A percentile compares a stretch with the other conserved stretches of the same genome.
These are phyloP conservation scores for Gadopsis marmoratus DNA, from an alignment of 2,797 vertebrate species.

Conservation along the genomic window DNA sequence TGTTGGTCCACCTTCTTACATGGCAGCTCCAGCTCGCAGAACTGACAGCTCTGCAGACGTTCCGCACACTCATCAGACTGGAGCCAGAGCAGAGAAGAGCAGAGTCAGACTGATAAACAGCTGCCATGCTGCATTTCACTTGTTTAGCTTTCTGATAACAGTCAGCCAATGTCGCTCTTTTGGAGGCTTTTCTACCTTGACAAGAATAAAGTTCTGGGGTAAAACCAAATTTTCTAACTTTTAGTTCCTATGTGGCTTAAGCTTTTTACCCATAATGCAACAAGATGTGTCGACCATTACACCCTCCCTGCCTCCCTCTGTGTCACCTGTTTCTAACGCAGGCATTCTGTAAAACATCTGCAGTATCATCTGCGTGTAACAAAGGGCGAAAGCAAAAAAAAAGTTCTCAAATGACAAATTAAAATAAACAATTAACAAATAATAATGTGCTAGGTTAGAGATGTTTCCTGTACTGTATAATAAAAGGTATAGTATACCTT, in stretches of 20 bases:
- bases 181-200: not conserved
- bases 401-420: too few species aligned
- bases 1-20: slow-evolving; percentile 78
- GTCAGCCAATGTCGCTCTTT: not conserved
- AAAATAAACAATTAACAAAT: not conserved
- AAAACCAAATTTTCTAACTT: not conserved
- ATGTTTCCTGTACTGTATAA: not conserved
- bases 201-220: not conserved
- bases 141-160: not conserved
- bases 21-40: slow-evolving; percentile 83
- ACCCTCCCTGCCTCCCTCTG: not conserved
- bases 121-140: not conserved
- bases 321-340: too few species aligned
- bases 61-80: slow-evolving; percentile 81
- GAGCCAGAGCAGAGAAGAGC: not conserved
- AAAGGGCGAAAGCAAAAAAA: too few species aligned
- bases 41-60: slow-evolving; percentile 74
- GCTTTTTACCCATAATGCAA: not conserved
- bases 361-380: too few species aligned
- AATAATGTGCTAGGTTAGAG: not conserved
- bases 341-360: not conserved
- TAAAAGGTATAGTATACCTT: too few species aligned
- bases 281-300: not conserved
- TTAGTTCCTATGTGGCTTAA: not conserved
- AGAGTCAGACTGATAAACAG: not conserved